These are phyloP conservation scores for Urocolius indicus DNA, from an alignment of 2,113 vertebrate genomes.

Conservation along the genomic window DNA sequence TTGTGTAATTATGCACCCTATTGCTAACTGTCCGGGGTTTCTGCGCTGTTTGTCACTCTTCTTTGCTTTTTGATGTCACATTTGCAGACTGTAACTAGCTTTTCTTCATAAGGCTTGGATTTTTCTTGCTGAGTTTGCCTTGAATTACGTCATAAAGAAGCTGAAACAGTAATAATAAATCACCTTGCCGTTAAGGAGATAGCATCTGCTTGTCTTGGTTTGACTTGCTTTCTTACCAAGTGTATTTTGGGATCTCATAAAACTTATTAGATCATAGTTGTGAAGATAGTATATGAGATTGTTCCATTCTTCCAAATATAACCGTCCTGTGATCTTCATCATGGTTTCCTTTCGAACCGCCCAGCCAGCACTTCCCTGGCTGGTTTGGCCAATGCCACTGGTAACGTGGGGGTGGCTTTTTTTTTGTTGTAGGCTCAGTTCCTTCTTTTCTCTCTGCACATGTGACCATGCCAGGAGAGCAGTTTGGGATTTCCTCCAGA, in stretches of 20 bases:
- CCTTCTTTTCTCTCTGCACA: background rate
- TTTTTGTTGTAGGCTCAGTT: background rate
- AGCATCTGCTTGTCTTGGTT: background rate
- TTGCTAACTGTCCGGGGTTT: background rate
- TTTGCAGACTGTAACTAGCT: background rate
- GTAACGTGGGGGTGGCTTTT: accelerated
- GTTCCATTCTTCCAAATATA: background rate
- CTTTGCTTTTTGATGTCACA: background rate
- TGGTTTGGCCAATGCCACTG: background rate
- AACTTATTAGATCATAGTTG: background rate
- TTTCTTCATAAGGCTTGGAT: background rate
- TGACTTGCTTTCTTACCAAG: background rate
- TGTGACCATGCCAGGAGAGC: background rate
- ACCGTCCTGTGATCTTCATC: background rate
- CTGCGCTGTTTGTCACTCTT: background rate
- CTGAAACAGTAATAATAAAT: background rate
- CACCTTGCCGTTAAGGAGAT: background rate
- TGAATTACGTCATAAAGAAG: background rate
- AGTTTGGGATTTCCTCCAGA: background rate
- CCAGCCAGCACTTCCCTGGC: background rate
- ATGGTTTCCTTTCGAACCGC: background rate
- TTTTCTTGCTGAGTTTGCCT: background rate
- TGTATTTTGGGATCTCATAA: background rate
- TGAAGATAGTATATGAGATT: background rate
- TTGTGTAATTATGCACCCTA: background rate